These are phyloP conservation scores for Mobula hypostoma DNA, from an alignment of 2,113 vertebrate genomes.

Conservation along the genomic window DNA sequence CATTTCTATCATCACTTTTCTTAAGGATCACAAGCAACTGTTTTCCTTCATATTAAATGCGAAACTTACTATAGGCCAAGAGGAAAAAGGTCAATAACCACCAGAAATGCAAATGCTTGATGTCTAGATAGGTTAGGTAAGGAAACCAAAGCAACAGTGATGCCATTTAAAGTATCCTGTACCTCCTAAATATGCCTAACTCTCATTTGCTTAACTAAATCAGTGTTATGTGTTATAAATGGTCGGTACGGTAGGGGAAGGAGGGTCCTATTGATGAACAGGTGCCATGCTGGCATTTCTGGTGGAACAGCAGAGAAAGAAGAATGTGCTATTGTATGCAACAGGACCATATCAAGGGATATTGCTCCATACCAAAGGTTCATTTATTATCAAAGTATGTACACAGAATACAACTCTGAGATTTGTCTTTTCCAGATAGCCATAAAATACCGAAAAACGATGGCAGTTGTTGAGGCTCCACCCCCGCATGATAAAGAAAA, in stretches of 20 bases:
- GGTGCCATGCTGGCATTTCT: not conserved
- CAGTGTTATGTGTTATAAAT: not conserved
- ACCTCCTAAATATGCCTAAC: not conserved
- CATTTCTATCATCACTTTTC: not conserved
- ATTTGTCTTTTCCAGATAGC: too few relatives aligned
- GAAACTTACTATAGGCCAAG: not conserved
- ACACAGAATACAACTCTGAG: too few relatives aligned
- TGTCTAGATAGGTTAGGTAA: too few relatives aligned
- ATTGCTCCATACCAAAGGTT: not conserved
- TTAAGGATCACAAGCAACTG: not conserved
- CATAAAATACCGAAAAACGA: too few relatives aligned
- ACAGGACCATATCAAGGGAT: not conserved
- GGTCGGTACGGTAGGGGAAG: not conserved
- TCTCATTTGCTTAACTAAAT: not conserved
- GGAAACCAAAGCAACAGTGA: not conserved
- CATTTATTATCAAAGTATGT: too few relatives aligned
- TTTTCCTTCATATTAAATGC: not conserved
- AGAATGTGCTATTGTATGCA: not conserved
- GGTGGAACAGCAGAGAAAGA: not conserved
- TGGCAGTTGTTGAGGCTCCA: too few relatives aligned
- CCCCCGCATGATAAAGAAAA: too few relatives aligned
- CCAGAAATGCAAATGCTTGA: not conserved
- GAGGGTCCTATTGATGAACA: not conserved
- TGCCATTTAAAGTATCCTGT: not conserved
- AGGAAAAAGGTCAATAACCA: not conserved